Conservation (phyloP, 1,140 invertebrate species). For the Ectropis grisescens region DNA sequence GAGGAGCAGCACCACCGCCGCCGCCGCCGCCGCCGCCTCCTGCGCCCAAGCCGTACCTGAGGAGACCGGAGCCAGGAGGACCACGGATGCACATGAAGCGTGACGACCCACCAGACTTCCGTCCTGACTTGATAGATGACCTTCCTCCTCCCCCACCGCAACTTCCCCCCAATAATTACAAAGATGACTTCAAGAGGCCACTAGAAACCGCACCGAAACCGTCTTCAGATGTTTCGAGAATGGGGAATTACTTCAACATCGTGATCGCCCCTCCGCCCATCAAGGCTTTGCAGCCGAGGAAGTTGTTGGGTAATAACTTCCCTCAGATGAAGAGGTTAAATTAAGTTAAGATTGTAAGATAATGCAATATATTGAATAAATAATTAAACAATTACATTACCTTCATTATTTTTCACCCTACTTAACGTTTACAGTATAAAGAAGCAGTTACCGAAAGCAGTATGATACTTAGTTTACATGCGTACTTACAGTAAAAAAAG, state of each 20-base stretch:
- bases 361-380: slow-evolving; percentile 3
- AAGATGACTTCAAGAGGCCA: slow-evolving; percentile 30
- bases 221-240: slow-evolving; percentile 43
- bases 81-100: slow-evolving; percentile 21
- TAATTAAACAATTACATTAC: no score
- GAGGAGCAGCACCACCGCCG: neutral
- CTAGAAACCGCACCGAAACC: no score
- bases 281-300: slow-evolving; percentile 45
- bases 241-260: slow-evolving; percentile 62
- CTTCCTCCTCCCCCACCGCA: no score
- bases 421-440: no score
- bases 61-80: slow-evolving; percentile 5
- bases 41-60: slow-evolving; percentile 14
- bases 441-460: no score
- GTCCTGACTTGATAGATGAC: no score
- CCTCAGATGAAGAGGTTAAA: slow-evolving; percentile 21
- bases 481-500: no score
- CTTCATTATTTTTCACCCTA: no score
- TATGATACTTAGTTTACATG: no score
- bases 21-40: slow-evolving; percentile 1
- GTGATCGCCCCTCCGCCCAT: slow-evolving; percentile 59
- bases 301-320: slow-evolving; percentile 30
- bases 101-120: slow-evolving; percentile 23
- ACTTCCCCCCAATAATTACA: slow-evolving; percentile 14
- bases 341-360: slow-evolving; percentile 1